A percentile compares a stretch with the other conserved stretches of the same genome.
These are phyloP conservation scores for Lutraria rhynchaena DNA, from an alignment of 1,140 invertebrate genomes.

Conservation along the genomic window DNA sequence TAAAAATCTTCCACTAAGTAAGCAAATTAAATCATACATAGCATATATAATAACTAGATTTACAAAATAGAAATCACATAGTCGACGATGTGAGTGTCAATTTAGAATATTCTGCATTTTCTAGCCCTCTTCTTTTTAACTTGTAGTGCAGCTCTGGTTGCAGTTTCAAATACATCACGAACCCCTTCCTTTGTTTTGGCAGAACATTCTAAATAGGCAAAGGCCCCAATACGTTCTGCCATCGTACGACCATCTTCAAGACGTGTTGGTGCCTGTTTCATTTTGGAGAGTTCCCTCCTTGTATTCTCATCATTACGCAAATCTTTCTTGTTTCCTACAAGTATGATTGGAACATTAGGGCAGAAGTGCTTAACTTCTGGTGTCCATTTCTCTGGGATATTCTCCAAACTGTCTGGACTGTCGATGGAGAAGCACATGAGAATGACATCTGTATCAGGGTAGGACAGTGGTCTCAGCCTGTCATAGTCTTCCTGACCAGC, in stretches of 20 bases:
- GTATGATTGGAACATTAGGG: slow-evolving; percentile 79
- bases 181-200: slow-evolving; percentile 99
- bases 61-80: background rate
- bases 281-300: slow-evolving; percentile 97
- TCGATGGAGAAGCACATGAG: slow-evolving; percentile 72
- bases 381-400: slow-evolving; percentile 75
- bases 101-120: slow-evolving; percentile 44
- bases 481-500: slow-evolving; percentile 99
- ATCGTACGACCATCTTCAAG: slow-evolving; percentile 97
- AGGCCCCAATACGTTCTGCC: slow-evolving; percentile 99
- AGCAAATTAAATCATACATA: slow-evolving; percentile 21
- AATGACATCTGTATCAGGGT: slow-evolving; percentile 94
- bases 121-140: slow-evolving; percentile 83
- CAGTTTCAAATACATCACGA: slow-evolving; percentile 99
- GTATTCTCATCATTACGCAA: slow-evolving; percentile 97
- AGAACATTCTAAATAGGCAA: slow-evolving; percentile 99
- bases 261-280: slow-evolving; percentile 99
- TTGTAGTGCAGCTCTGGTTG: slow-evolving; percentile 97
- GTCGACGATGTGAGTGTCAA: background rate
- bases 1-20: slow-evolving; percentile 22
- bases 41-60: slow-evolving; percentile 20
- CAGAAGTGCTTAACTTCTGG: slow-evolving; percentile 81
- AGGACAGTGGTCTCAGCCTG: slow-evolving; percentile 95
- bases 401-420: too few species aligned
- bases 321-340: slow-evolving; percentile 82